Evolutionary conservation across 2,888 invertebrate species (phyloP), one percentile per base, ranked within the genome.

Genomic region (Apomyelois bistriatella): DNA sequence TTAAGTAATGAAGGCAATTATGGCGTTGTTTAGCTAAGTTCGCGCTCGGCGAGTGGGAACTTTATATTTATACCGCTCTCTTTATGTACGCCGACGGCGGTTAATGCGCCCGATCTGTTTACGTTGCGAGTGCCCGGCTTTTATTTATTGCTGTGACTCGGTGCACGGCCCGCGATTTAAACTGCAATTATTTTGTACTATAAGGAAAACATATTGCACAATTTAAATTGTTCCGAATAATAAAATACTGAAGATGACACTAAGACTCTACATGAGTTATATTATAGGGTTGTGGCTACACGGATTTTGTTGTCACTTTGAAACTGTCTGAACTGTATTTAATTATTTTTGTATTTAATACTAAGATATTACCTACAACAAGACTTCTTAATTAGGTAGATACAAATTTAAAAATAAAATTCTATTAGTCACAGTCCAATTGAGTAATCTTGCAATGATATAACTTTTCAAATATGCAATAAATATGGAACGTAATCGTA

Each of bases 1-100:
- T 90, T 90, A 90, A 90, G 90, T 90, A 90, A 90, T 90, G 90
- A 90, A 90, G 90, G 90, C 89, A 90, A 90, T 90, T 90, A 90
- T 89, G 90, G 90, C 88, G 89, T 89, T 90, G 90, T 90, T 90
- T 90, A 90, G 90, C 89, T 90, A 90, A 90, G 90, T 89, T 90
- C 83, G 89, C 85, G 88, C 85, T 85, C 84, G 79, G 84, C 83
- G 84, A 81, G 80, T 81, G 83, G 79, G 85, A 89, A 90, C 89
- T 90, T 89, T 90, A 90, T 90, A 89, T 89, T 90, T 90, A 90
- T 89, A 87, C 80, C 74, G 85, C 76, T 86, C 87, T 89, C 88
- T 89, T 89, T 89, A 89, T 90, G 85, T 89, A 90, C 85, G 88
- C 85, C 85, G 87, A 84, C 85, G 84, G 82, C 85, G 87, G 89